Evolutionary conservation across 2,797 vertebrate genomes (phyloP), one percentile per base, ranked within the genome.

Genomic region (Pseudotriccus pelzelni): DNA sequence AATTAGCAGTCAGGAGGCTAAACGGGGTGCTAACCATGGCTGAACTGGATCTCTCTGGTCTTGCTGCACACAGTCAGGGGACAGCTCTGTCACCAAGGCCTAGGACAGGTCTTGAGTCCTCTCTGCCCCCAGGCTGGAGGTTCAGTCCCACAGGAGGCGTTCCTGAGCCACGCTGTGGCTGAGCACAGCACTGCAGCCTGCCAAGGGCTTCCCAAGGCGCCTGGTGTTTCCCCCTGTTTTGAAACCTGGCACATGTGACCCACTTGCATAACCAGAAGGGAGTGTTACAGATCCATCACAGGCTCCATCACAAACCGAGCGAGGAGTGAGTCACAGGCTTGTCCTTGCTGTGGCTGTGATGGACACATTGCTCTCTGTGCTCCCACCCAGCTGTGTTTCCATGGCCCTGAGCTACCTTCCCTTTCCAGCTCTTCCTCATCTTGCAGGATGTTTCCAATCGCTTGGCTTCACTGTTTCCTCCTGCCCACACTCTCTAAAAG

Each of bases 151-250:
- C 23, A 10, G 5, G 13, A 1, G 3, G 10, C 47, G 56, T 36
- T 56, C 34, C 34, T 81, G 90, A 62, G 93, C 88, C 93, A 49
- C 85, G 13, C 93, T 18, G 93, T 91, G 93, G 93, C 83, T 46
- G 70, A 87, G 74, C 8, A 7, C 66, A 78, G 91, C 91, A 78
- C 79, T 93, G 77, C 93, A 93, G 59, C 60, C 39, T 62, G 37
- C 53, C 47, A 74, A 56, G 77, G 46, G 8, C 74, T 77, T 43
- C 34, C 64, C 69, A 24, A 16, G 9, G 7, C 46, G 7, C 5
- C 18, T 21, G 27, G 22, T 69, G 68, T 27, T 87, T 73, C 30
- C 73, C 63, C 14, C 62, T 34, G 27, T 20, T 78, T 62, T 36
- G 47, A 91, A 93, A 95, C 32, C 55, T 41, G 37, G 47, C 34